Percentiles rank a stretch among this genome's conserved stretches.
Conservation (phyloP, 2,888 invertebrate species). For the Proisotoma minuta region DNA sequence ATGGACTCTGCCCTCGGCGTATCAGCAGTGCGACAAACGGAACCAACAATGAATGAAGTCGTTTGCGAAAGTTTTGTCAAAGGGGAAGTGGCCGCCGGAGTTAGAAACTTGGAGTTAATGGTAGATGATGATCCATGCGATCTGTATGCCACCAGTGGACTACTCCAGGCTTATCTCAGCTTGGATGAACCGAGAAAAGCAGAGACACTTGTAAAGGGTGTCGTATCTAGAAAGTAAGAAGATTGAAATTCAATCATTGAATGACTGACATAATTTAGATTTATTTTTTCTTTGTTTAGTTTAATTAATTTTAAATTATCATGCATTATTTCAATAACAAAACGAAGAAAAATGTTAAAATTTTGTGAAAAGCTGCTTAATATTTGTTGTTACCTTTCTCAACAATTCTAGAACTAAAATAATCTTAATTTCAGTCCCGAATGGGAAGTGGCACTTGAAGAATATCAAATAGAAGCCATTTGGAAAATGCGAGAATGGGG, state of each 20-base stretch:
- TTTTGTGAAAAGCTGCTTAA: too few relatives aligned
- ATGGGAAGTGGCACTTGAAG: slow-evolving; percentile 28
- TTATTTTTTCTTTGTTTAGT: too few relatives aligned
- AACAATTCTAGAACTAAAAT: too few relatives aligned
- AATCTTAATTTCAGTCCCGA: slow-evolving; percentile 50
- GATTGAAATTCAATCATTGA: not conserved
- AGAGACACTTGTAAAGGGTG: slow-evolving; percentile 66
- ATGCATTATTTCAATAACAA: too few relatives aligned
- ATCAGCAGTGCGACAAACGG: slow-evolving; percentile 65
- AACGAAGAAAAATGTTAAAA: too few relatives aligned
- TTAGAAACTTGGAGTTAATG: slow-evolving; percentile 79
- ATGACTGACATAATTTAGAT: not conserved
- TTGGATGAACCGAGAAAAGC: slow-evolving; percentile 84
- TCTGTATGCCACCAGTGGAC: slow-evolving; percentile 59
- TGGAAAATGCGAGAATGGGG: slow-evolving; percentile 83
- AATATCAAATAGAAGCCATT: slow-evolving; percentile 68
- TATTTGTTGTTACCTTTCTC: too few relatives aligned
- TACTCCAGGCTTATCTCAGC: slow-evolving; percentile 79
- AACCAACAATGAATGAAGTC: slow-evolving; percentile 74
- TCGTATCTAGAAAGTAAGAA: slow-evolving; percentile 56
- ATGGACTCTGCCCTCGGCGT: slow-evolving; percentile 82
- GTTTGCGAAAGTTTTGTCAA: slow-evolving; percentile 79
- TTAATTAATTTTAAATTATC: not conserved
- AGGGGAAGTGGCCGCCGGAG: slow-evolving; percentile 76
- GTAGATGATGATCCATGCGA: slow-evolving; percentile 58